Evolutionary conservation across 2,113 vertebrate species (phyloP).

Genomic region (Apistogramma diplotaenia): DNA sequence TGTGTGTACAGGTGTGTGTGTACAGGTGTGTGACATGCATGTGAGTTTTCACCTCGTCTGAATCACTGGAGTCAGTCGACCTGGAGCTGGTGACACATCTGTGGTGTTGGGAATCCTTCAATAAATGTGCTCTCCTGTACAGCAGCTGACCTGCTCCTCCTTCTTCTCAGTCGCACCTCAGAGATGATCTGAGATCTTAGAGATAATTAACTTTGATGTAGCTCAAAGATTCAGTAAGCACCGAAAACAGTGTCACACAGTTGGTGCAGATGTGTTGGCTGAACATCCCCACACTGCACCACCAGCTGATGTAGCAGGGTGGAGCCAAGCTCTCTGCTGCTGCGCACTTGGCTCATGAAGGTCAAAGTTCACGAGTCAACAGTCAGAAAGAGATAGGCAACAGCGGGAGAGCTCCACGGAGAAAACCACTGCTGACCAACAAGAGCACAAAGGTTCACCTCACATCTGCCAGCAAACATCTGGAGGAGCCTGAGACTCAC

Average conservation of each 20-base stretch:
- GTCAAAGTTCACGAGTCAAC: no score
- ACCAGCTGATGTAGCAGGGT: no score
- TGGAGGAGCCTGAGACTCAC: no score
- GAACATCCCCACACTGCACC: no score
- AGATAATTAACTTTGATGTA: background rate
- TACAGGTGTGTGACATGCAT: conserved; percentile 55
- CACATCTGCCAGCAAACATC: no score
- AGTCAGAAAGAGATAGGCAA: no score
- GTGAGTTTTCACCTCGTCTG: conserved; percentile 63
- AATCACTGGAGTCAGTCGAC: conserved; percentile 58
- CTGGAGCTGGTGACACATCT: conserved; percentile 57
- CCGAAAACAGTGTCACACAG: background rate
- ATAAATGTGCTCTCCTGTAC: conserved; percentile 73
- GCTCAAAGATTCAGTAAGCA: background rate
- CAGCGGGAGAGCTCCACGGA: no score
- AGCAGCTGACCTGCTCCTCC: conserved; percentile 23
- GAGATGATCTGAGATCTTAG: background rate
- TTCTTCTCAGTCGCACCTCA: background rate
- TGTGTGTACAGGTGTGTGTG: conserved; percentile 16
- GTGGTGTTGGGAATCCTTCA: conserved; percentile 66
- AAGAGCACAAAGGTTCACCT: no score
- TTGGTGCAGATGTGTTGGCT: no score
- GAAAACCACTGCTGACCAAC: no score
- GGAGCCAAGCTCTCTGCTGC: no score
- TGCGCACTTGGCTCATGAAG: no score